Evolutionary conservation across 1,140 invertebrate species (phyloP).

Genomic region (Mercenaria mercenaria): DNA sequence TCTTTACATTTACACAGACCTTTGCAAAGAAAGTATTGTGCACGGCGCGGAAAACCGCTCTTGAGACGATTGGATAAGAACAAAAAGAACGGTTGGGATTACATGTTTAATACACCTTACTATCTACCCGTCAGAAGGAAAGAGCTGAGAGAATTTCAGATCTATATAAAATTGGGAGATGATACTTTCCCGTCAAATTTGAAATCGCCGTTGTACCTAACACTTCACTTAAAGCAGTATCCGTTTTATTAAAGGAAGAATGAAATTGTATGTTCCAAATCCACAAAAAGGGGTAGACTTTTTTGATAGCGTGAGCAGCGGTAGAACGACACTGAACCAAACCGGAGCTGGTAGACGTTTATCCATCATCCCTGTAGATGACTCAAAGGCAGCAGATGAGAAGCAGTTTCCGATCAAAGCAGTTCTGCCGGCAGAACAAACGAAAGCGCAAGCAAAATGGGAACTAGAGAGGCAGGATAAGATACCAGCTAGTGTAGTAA

Average conservation of each 20-base stretch:
- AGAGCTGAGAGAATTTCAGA: constrained; percentile 23
- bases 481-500: neutral
- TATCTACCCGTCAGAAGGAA: constrained; percentile 34
- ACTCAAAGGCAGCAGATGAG: neutral
- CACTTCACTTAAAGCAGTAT: constrained; percentile 44
- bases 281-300: constrained; percentile 49
- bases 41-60: constrained; percentile 29
- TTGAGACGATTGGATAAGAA: constrained; percentile 16
- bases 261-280: constrained; percentile 51
- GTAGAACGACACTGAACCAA: constrained; percentile 4
- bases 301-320: constrained; percentile 27
- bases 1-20: constrained; percentile 36
- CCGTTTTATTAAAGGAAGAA: constrained; percentile 7
- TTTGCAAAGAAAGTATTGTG: constrained; percentile 56
- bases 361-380: constrained; percentile 40
- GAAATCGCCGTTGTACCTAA: neutral
- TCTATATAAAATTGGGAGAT: constrained; percentile 16
- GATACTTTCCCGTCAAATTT: neutral
- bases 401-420: constrained; percentile 17
- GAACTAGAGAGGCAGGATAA: constrained; percentile 39
- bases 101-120: constrained; percentile 13
- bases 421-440: constrained; percentile 62
- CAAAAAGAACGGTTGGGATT: constrained; percentile 34
- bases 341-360: neutral
- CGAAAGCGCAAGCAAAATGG: constrained; percentile 51